Percentiles rank a stretch among this genome's conserved stretches.
These are phyloP conservation scores for Lethenteron reissneri DNA, from an alignment of 2,113 vertebrate species.

Conservation along the genomic window DNA sequence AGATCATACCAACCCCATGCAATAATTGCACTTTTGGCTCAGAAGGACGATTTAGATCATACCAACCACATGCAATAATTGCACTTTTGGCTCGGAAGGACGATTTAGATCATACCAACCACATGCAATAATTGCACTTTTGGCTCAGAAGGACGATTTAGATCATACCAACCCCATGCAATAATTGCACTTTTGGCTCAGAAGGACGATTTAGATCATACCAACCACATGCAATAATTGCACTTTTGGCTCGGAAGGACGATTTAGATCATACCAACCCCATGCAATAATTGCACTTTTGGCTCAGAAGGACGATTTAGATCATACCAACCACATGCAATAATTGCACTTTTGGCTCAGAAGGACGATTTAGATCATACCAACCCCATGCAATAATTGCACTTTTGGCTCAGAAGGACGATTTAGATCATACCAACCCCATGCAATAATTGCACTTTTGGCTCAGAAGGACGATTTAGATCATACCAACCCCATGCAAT, in stretches of 20 bases:
- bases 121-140: not conserved
- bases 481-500: not conserved
- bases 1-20: not conserved
- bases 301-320: not conserved
- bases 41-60: not conserved
- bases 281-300: not conserved
- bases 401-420: not conserved
- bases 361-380: not conserved
- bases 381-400: not conserved
- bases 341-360: not conserved
- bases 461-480: not conserved
- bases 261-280: not conserved
- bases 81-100: not conserved
- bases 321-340: not conserved
- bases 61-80: not conserved
- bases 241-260: not conserved
- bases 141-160: not conserved
- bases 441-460: not conserved
- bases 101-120: not conserved
- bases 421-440: not conserved
- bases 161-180: not conserved
- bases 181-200: not conserved
- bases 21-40: not conserved
- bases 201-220: not conserved
- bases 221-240: not conserved